Evolutionary conservation across 2,888 invertebrate genomes (phyloP).

Genomic region (Protodeltote pygarga): DNA sequence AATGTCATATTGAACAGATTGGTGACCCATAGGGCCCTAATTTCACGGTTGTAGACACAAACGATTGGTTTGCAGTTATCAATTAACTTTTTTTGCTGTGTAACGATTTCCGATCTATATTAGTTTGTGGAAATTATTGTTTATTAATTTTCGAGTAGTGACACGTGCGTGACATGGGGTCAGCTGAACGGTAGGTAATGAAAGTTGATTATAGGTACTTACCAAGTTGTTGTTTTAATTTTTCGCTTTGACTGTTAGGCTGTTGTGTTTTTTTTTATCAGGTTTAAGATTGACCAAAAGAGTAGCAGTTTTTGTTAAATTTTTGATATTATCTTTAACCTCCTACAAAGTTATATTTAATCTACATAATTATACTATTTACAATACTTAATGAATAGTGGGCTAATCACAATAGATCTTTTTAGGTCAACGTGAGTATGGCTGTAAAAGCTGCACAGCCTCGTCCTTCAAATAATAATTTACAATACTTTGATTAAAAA

Average conservation of each 20-base stretch:
- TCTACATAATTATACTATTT: too few relatives aligned
- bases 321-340: too few relatives aligned
- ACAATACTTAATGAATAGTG: too few relatives aligned
- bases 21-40: conserved; percentile 25
- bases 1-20: conserved; percentile 35
- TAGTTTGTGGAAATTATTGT: conserved; percentile 33
- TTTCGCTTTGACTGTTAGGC: neutral
- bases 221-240: neutral
- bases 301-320: too few relatives aligned
- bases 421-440: too few relatives aligned
- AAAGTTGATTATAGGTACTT: neutral
- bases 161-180: conserved; percentile 38
- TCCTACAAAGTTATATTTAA: too few relatives aligned
- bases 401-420: too few relatives aligned
- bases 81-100: conserved; percentile 45
- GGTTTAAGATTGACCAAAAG: too few relatives aligned
- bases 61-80: conserved; percentile 34
- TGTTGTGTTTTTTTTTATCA: too few relatives aligned
- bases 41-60: conserved; percentile 41
- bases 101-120: conserved; percentile 54
- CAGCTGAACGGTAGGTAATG: neutral
- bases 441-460: too few relatives aligned
- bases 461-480: too few relatives aligned
- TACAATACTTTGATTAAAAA: too few relatives aligned
- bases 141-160: conserved; percentile 45